Conservation (phyloP, 64 coral and sea anemone species). For the Porites lutea region DNA sequence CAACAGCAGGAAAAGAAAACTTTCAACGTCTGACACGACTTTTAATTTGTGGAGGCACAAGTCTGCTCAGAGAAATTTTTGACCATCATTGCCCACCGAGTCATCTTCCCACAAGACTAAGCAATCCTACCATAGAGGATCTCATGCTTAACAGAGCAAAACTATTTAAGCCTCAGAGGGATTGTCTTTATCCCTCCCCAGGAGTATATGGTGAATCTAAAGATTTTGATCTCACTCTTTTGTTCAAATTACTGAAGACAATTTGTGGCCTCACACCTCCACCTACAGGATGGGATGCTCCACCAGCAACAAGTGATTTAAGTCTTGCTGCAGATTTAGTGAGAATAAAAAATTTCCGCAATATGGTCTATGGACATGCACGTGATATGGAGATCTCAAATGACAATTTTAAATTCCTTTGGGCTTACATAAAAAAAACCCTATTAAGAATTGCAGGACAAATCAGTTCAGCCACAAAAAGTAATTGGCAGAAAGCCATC, state of each 20-base stretch:
- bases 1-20: background rate
- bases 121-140: background rate
- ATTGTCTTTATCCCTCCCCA: background rate
- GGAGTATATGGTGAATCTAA: background rate
- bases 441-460: too few species aligned
- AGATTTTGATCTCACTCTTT: slow-evolving; percentile 10
- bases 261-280: slow-evolving; percentile 6
- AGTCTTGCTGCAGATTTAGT: background rate
- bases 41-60: background rate
- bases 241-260: background rate
- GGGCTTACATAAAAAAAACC: too few species aligned
- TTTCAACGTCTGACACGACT: background rate
- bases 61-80: background rate
- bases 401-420: too few species aligned
- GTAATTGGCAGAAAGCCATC: too few species aligned
- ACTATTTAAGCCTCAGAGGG: background rate
- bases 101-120: background rate
- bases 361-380: too few species aligned
- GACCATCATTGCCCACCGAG: background rate
- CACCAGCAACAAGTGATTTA: background rate
- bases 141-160: background rate
- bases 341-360: slow-evolving; percentile 6
- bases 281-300: background rate
- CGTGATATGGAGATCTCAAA: too few species aligned
- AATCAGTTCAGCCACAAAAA: too few species aligned